Percentiles rank a stretch among this genome's conserved stretches.
phyloP scores from a whole-genome alignment of 37 sponge, comb jelly and placozoan species.

The Ianthella basta region DNA sequence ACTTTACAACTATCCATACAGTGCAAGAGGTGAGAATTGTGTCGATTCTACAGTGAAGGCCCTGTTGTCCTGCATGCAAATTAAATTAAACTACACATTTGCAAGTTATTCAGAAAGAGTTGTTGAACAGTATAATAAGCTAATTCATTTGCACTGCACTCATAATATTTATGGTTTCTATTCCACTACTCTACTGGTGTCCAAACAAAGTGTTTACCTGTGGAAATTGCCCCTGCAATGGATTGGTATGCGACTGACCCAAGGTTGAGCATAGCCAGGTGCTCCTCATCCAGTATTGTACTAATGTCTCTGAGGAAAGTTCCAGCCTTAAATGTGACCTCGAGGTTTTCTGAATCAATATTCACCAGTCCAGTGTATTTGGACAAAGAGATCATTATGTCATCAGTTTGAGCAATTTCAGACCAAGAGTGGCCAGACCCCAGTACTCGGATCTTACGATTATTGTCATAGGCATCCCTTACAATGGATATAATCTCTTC shows the following conservation, averaged over 20 bases:
- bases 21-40: not conserved
- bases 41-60: not conserved
- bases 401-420: constrained; percentile 53
- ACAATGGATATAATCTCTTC: constrained; percentile 31
- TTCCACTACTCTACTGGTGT: not conserved
- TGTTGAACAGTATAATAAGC: too few relatives aligned
- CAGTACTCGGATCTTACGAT: constrained; percentile 23
- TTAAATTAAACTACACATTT: too few relatives aligned
- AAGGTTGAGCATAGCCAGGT: constrained; percentile 53
- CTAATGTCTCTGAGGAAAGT: constrained; percentile 36
- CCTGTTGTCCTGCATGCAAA: not conserved
- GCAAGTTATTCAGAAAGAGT: too few relatives aligned
- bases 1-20: too few relatives aligned
- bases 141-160: too few relatives aligned
- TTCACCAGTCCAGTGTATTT: constrained; percentile 50
- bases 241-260: constrained; percentile 60
- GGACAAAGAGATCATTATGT: constrained; percentile 54
- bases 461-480: constrained; percentile 14
- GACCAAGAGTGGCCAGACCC: constrained; percentile 70
- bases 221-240: constrained; percentile 65
- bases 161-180: not conserved
- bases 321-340: constrained; percentile 53
- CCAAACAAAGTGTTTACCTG: constrained; percentile 39
- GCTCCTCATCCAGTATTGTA: constrained; percentile 26
- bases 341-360: not conserved